phyloP scores from a whole-genome alignment of 2,797 vertebrate genomes.

The Enteromius fasciolatus region DNA sequence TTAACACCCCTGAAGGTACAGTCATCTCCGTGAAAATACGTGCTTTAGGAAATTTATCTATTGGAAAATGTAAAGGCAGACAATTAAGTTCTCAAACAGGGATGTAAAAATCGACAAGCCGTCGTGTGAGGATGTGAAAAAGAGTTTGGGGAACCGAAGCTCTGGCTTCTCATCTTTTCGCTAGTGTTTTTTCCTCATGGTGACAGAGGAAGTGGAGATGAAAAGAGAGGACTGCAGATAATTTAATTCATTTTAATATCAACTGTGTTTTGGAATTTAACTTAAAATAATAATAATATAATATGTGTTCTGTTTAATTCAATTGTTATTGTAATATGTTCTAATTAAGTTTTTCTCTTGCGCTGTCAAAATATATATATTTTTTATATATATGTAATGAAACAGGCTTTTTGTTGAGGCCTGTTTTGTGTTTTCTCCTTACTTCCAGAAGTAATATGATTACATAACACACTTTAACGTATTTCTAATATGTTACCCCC shows the following conservation, averaged over 20 bases:
- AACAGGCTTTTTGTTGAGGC: neutral
- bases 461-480: neutral
- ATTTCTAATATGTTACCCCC: neutral
- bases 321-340: neutral
- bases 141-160: conserved; percentile 52
- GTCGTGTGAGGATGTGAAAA: conserved; percentile 63
- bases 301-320: neutral
- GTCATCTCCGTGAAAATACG: conserved; percentile 73
- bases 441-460: conserved; percentile 3
- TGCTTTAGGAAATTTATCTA: conserved; percentile 76
- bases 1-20: conserved; percentile 77
- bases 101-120: conserved; percentile 69
- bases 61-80: conserved; percentile 76
- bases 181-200: conserved; percentile 30
- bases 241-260: neutral
- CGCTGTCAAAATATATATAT: neutral
- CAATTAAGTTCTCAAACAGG: conserved; percentile 72
- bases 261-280: neutral
- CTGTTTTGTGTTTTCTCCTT: neutral
- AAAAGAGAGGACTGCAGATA: neutral
- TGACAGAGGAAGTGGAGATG: neutral
- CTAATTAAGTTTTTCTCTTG: neutral
- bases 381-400: neutral
- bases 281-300: neutral
- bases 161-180: conserved; percentile 40